Conservation (phyloP, 2,113 vertebrate species). For the Brachirus orientalis region DNA sequence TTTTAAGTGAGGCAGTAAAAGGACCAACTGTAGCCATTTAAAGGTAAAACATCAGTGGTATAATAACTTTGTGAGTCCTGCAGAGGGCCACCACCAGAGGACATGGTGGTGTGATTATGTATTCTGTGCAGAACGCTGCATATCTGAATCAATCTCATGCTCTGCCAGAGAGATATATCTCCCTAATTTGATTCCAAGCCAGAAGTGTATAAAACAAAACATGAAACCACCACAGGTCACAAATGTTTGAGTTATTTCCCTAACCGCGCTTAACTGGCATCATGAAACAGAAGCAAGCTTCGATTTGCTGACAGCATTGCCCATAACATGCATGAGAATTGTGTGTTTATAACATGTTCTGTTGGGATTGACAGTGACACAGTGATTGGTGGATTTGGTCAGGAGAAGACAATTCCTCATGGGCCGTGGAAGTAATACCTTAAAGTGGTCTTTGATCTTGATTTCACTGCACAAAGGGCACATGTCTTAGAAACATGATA, state of each 20-base stretch:
- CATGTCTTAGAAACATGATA: conserved; percentile 26
- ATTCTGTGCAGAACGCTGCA: conserved; percentile 54
- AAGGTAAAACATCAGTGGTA: neutral
- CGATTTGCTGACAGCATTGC: neutral
- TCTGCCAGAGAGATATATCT: conserved; percentile 65
- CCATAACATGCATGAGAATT: neutral
- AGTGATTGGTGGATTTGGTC: neutral
- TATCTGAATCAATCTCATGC: conserved; percentile 75
- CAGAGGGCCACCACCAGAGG: conserved; percentile 45
- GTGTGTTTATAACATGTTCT: conserved; percentile 1
- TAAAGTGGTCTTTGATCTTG: conserved; percentile 58
- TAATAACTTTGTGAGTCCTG: conserved; percentile 14
- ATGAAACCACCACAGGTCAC: conserved; percentile 56
- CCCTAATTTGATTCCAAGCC: conserved; percentile 68
- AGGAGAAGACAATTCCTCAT: conserved; percentile 28
- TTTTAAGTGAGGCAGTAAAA: neutral
- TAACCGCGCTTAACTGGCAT: conserved; percentile 46
- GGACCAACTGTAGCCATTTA: conserved; percentile 14
- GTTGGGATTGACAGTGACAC: conserved; percentile 7
- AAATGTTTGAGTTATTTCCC: conserved; percentile 59
- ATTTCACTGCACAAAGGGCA: conserved; percentile 52
- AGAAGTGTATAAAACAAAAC: conserved; percentile 37
- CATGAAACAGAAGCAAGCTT: conserved; percentile 30
- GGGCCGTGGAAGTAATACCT: conserved; percentile 28
- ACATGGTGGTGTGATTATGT: conserved; percentile 55